Evolutionary conservation across 2,888 invertebrate genomes (phyloP).

Genomic region (Autographa pulchrina): DNA sequence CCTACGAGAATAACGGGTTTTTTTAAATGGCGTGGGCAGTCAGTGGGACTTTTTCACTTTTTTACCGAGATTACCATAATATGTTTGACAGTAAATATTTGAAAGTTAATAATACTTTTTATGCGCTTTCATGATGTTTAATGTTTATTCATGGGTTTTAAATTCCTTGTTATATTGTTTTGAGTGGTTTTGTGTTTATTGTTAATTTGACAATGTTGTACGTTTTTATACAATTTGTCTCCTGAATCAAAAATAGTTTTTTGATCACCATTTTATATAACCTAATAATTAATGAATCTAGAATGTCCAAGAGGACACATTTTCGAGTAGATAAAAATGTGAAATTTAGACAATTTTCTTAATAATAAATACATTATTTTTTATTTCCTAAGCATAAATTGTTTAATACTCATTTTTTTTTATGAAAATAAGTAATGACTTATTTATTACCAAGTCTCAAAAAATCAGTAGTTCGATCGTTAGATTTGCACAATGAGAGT

Average conservation of each 20-base stretch:
- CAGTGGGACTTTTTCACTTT: slow-evolving; percentile 16
- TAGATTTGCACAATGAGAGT: slow-evolving; percentile 60
- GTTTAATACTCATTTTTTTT: no score
- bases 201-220: neutral
- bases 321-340: no score
- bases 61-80: slow-evolving; percentile 22
- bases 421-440: no score
- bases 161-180: neutral
- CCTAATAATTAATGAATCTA: no score
- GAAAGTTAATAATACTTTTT: slow-evolving; percentile 11
- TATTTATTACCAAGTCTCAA: neutral
- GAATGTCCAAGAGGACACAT: no score
- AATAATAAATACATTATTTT: no score
- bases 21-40: slow-evolving; percentile 43
- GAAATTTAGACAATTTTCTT: no score
- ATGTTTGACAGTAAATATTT: slow-evolving; percentile 31
- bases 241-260: no score
- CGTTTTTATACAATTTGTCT: no score
- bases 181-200: neutral
- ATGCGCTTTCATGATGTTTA: neutral
- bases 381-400: no score
- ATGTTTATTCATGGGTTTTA: slow-evolving; percentile 5
- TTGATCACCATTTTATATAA: no score
- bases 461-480: slow-evolving; percentile 49
- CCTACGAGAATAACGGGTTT: slow-evolving; percentile 53